Percentiles rank a stretch among this genome's conserved stretches.
phyloP scores from a whole-genome alignment of 2,888 invertebrate species.

The Platypus cylindrus region DNA sequence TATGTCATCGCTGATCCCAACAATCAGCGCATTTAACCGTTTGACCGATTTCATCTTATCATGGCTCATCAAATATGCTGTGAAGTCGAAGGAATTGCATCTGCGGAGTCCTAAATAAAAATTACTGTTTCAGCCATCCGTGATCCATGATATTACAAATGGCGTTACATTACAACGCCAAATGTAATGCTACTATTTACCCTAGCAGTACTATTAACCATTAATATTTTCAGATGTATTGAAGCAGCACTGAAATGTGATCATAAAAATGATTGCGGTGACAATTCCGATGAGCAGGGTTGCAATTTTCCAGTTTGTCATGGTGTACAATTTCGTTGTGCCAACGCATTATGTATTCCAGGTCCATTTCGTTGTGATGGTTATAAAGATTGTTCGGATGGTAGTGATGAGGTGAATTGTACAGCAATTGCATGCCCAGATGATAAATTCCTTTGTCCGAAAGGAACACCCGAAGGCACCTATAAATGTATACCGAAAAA shows the following conservation, averaged over 20 bases:
- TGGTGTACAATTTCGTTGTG: conserved; percentile 76
- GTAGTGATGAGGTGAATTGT: conserved; percentile 80
- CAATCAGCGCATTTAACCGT: too few relatives aligned
- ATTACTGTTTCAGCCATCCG: too few relatives aligned
- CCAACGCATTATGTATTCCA: conserved; percentile 88
- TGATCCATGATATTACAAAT: too few relatives aligned
- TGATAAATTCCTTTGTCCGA: conserved; percentile 82
- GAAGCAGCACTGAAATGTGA: conserved; percentile 69
- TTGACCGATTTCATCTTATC: too few relatives aligned
- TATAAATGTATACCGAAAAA: conserved; percentile 81
- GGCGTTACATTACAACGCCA: too few relatives aligned
- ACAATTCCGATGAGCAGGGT: conserved; percentile 78
- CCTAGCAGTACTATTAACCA: too few relatives aligned
- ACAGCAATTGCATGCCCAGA: conserved; percentile 78
- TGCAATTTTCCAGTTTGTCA: conserved; percentile 86
- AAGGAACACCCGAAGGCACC: conserved; percentile 54
- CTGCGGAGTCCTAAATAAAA: too few relatives aligned
- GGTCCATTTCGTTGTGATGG: conserved; percentile 74
- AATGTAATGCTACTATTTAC: too few relatives aligned
- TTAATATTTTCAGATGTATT: conserved; percentile 45
- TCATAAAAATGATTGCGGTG: conserved; percentile 81
- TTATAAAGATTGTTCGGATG: conserved; percentile 83
- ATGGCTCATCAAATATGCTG: too few relatives aligned
- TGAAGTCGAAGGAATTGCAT: too few relatives aligned
- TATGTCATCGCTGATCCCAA: too few relatives aligned